Conservation (phyloP, 2,888 invertebrate genomes). For the Ormyrus nitidulus region DNA sequence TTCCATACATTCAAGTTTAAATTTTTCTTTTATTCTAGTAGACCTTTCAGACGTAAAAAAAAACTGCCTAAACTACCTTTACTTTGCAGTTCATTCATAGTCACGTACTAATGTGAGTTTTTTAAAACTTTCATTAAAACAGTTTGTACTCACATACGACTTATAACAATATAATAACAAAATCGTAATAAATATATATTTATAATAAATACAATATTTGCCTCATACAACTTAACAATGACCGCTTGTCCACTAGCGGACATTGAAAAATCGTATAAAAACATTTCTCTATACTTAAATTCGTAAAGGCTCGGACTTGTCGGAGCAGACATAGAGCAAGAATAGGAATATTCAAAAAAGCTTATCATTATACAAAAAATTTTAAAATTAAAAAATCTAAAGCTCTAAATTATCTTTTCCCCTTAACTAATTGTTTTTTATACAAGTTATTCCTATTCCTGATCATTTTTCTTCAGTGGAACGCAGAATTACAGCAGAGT, state of each 20-base stretch:
- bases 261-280: constrained; percentile 62
- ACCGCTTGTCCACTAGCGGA: constrained; percentile 64
- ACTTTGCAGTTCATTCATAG: constrained; percentile 44
- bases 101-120: constrained; percentile 41
- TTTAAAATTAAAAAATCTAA: constrained; percentile 23
- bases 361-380: constrained; percentile 21
- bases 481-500: constrained; percentile 34
- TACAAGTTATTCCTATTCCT: constrained; percentile 42
- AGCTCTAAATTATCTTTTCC: constrained; percentile 20
- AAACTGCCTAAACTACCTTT: constrained; percentile 36
- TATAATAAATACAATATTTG: constrained; percentile 56
- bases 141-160: constrained; percentile 53
- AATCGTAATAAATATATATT: constrained; percentile 54
- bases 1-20: constrained; percentile 42
- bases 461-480: constrained; percentile 24
- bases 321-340: constrained; percentile 30
- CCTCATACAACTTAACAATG: constrained; percentile 63
- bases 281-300: constrained; percentile 44
- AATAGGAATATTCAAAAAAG: constrained; percentile 44
- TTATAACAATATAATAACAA: constrained; percentile 53
- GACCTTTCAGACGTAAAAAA: constrained; percentile 50
- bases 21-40: constrained; percentile 39
- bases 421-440: constrained; percentile 26
- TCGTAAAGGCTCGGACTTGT: constrained; percentile 46
- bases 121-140: constrained; percentile 47